These are phyloP conservation scores for Arge pagana DNA, from an alignment of 2,888 invertebrate genomes.

Conservation along the genomic window DNA sequence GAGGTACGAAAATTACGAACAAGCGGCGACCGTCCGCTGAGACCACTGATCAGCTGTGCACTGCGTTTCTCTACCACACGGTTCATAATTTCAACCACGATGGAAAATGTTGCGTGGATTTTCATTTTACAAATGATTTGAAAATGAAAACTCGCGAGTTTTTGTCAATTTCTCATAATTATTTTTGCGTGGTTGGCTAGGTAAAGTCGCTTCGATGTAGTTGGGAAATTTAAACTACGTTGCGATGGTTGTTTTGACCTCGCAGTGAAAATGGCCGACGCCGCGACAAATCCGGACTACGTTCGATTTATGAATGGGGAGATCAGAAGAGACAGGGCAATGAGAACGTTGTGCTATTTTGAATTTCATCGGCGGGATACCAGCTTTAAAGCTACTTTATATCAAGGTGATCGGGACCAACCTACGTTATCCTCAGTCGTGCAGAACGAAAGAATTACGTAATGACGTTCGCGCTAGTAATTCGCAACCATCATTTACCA, in stretches of 20 bases:
- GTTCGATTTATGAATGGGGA: conserved; percentile 50
- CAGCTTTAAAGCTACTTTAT: no score
- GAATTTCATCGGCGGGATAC: conserved; percentile 14
- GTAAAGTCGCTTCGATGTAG: no score
- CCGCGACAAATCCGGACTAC: conserved; percentile 29
- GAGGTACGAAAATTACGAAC: conserved; percentile 29
- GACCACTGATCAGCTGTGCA: conserved; percentile 53
- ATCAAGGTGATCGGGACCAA: no score
- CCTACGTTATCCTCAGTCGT: no score
- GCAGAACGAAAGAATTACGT: no score
- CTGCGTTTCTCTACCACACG: conserved; percentile 29
- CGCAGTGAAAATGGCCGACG: conserved; percentile 44
- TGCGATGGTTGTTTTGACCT: no score
- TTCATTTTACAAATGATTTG: background rate
- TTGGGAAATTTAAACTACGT: no score
- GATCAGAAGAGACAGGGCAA: conserved; percentile 27
- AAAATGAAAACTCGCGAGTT: background rate
- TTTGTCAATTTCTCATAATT: no score
- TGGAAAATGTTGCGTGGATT: background rate
- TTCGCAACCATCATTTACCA: no score
- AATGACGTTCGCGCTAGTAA: no score
- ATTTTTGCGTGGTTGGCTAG: no score
- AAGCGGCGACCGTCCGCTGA: conserved; percentile 43
- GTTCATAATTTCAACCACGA: conserved; percentile 7
- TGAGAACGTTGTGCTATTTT: conserved; percentile 38